Base-by-base conservation (phyloP, 2,113 vertebrate species). In the Lampris megalopsis region DNA sequence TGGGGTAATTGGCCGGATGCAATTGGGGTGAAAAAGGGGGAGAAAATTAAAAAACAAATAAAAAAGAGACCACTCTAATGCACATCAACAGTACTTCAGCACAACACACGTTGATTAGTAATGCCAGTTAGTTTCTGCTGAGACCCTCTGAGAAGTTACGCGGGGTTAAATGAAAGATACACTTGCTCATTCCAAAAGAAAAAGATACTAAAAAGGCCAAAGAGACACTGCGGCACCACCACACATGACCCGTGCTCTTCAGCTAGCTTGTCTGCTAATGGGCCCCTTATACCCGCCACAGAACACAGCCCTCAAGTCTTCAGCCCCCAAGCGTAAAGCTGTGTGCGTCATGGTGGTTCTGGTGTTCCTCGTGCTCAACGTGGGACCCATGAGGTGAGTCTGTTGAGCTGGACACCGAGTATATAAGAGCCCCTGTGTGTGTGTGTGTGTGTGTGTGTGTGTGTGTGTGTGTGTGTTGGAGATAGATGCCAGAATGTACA, bases 281-380 rank as follows among this genome's bases (percentile, higher is more conserved):
- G 36, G 67, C 11, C 0, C 24, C 74, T 71, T 50, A 59, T 42
- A 45, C 6, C 75, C 42, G 45, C 43, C 73, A 61, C 88, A 99
- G 97, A 98, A 98, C 80, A 93, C 95, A 49, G 92, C 90, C 24
- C 93, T 98, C 24, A 97, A 95, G 90, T 81, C 95, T 4, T 94
- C 95, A 0, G 93, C 95, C 71, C 95, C 97, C 0, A 99, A 98
- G 92, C 94, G 96, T 75, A 95, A 95, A 91, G 95, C 95, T 0
- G 78, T 98, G 57, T 98, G 96, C 86, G 95, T 98, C 77, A 96
- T 98, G 96, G 93, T 94, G 74, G 87, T 98, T 56, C 42, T 98
- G 90, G 94, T 93, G 56, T 97, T 98, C 73, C 72, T 99, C 11
- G 64, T 96, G 63, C 80, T 98, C 54, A 98, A 96, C 68, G 93